Evolutionary conservation across 2,888 invertebrate species (phyloP), one percentile per base, ranked within the genome.

Genomic region (Sesamia inferens): DNA sequence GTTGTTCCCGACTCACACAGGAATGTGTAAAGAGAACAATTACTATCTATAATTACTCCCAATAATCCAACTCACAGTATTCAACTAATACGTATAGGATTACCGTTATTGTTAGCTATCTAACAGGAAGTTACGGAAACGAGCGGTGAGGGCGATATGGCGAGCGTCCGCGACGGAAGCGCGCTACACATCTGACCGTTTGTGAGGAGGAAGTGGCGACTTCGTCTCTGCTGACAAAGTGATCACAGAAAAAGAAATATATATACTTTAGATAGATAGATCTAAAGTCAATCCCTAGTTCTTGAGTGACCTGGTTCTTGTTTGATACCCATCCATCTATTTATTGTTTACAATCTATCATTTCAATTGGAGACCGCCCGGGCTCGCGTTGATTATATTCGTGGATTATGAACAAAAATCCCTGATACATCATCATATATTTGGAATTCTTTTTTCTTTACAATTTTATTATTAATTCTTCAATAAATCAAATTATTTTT

Each of bases 101-200:
- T 74, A 78, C 59, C 65, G 64, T 65, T 78, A 85, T 81, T 79
- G 76, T 67, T 77, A 64, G 70, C 70, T 76, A 72, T 81, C 79
- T 57, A 59, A 55, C 68, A 79, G 84, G 86, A 85, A 78, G 82
- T 70, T 77, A 79, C 83, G 88, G 88, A 86, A 87, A 85, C 85
- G 85, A 84, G 82, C 82, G 79, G 76, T 78, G 65, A 75, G 78
- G 71, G 57, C 78, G 82, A 84, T 88, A 87, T 86, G 79, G 82
- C 83, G 77, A 68, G 68, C 74, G 74, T 81, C 77, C 76, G 76
- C 55, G 55, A 61, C 83, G 86, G 80, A 84, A 83, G 81, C 64
- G 55, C 70, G 73, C 73, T 64, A 80, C 69, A 82, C 81, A 81
- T 82, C 78, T 79, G 79, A 77, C 71, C 68, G 63, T 48, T 74